These are phyloP conservation scores for Gymnopithys bicolor DNA, from an alignment of 2,797 vertebrate species.

Conservation along the genomic window DNA sequence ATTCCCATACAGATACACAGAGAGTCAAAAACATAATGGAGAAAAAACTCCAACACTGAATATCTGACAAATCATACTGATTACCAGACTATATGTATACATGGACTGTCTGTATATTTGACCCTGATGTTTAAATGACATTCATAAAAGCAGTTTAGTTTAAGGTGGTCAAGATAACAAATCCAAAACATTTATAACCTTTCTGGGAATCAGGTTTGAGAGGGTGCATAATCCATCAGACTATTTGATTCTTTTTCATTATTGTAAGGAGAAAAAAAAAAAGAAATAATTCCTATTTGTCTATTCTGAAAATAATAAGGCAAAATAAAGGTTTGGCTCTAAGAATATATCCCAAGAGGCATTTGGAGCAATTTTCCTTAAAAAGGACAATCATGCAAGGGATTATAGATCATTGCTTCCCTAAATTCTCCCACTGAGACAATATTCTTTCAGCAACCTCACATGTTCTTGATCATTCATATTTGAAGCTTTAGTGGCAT, in stretches of 20 bases:
- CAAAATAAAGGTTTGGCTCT: neutral
- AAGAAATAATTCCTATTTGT: neutral
- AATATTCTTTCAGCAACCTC: slow-evolving; percentile 17
- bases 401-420: slow-evolving; percentile 8
- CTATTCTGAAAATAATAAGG: slow-evolving; percentile 26
- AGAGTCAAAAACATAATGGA: neutral
- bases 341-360: neutral
- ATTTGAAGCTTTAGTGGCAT: slow-evolving; percentile 44
- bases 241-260: slow-evolving; percentile 17
- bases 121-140: neutral
- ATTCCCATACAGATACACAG: neutral
- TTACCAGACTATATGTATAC: neutral
- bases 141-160: neutral
- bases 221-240: neutral
- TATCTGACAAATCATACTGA: neutral
- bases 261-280: neutral
- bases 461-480: slow-evolving; percentile 14
- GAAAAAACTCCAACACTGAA: neutral
- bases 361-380: slow-evolving; percentile 12
- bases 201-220: neutral
- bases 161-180: neutral
- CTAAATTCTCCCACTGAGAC: neutral
- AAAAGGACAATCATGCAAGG: slow-evolving; percentile 28
- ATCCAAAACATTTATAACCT: neutral
- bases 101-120: neutral